A percentile compares a stretch with the other conserved stretches of the same genome.
These are phyloP conservation scores for Parus major DNA, from an alignment of 2,113 vertebrate species.

Conservation along the genomic window DNA sequence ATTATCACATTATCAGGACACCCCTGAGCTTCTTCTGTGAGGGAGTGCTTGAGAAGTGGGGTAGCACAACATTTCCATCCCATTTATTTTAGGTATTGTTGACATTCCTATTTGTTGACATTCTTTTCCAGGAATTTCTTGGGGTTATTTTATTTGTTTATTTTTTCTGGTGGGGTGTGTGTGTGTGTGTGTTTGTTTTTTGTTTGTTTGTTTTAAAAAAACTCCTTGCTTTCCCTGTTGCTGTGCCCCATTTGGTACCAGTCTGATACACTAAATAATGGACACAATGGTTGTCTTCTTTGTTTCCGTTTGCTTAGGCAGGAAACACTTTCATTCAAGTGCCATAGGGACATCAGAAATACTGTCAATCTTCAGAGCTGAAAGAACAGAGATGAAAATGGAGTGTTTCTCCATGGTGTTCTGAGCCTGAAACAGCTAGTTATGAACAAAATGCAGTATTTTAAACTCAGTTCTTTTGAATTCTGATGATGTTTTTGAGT, in stretches of 20 bases:
- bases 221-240: background rate
- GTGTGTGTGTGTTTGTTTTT: background rate
- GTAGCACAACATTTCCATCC: background rate
- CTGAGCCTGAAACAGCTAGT: background rate
- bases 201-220: background rate
- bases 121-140: background rate
- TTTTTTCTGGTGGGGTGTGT: background rate
- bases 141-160: background rate
- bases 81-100: background rate
- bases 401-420: background rate
- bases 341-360: background rate
- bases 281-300: background rate
- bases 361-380: background rate
- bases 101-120: background rate
- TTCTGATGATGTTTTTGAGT: background rate
- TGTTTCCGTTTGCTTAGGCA: background rate
- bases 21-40: background rate
- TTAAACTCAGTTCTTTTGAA: background rate
- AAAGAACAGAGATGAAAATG: background rate
- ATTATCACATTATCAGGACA: background rate
- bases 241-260: background rate
- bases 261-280: background rate
- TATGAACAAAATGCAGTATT: background rate
- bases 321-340: background rate
- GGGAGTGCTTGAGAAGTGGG: background rate